Evolutionary conservation across 2,797 vertebrate genomes (phyloP).

Genomic region (Halcyon badia): DNA sequence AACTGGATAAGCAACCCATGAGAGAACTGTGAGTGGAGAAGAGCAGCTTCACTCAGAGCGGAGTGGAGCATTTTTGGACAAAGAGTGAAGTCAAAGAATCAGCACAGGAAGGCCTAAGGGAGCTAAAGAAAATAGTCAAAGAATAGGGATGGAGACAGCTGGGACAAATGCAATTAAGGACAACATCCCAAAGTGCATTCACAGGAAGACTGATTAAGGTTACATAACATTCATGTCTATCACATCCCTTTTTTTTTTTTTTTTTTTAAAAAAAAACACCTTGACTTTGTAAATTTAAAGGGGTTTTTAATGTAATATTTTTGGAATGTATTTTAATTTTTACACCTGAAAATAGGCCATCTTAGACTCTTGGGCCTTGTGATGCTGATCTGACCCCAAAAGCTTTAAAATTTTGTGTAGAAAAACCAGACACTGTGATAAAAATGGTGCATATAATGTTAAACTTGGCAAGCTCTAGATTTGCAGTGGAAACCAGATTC

Average conservation of each 20-base stretch:
- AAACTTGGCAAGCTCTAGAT: background rate
- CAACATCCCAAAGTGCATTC: background rate
- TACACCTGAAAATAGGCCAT: background rate
- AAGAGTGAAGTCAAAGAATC: background rate
- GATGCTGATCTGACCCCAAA: constrained; percentile 9
- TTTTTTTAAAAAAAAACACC: background rate
- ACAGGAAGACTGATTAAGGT: background rate
- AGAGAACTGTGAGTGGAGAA: background rate
- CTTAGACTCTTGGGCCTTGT: background rate
- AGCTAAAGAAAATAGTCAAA: background rate
- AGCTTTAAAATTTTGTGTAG: background rate
- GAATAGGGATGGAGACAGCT: background rate
- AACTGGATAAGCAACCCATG: background rate
- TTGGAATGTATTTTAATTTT: background rate
- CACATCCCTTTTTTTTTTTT: background rate
- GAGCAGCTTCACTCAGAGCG: background rate
- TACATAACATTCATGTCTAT: background rate
- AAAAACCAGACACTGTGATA: background rate
- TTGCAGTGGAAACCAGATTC: background rate
- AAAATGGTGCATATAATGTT: fast-evolving
- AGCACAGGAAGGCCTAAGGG: background rate
- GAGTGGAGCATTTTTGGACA: background rate
- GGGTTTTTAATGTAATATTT: background rate
- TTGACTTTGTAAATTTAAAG: constrained; percentile 3
- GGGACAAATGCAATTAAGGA: background rate